phyloP scores from a whole-genome alignment of 2,113 vertebrate species.

The Talpa occidentalis region DNA sequence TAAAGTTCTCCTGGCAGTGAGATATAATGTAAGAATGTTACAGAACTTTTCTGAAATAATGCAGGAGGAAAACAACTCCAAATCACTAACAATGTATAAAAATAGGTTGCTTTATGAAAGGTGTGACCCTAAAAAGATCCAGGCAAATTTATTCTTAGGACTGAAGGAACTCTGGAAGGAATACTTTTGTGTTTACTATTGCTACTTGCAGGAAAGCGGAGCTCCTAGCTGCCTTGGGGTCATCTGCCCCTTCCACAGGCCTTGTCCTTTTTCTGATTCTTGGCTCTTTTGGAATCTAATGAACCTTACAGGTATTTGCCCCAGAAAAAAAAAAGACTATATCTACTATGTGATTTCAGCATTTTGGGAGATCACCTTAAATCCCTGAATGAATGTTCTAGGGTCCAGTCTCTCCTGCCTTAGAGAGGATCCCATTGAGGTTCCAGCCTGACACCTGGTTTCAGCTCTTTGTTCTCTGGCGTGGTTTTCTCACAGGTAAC shows the following conservation, averaged over 20 bases:
- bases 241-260: not conserved
- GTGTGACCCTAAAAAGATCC: not conserved
- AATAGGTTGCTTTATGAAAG: not conserved
- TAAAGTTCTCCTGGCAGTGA: not conserved
- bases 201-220: too few relatives aligned
- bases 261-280: not conserved
- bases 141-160: rapidly evolving
- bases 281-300: not conserved
- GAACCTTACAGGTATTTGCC: not conserved
- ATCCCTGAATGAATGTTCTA: rapidly evolving
- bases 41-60: not conserved
- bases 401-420: rapidly evolving
- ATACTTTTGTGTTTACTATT: too few relatives aligned
- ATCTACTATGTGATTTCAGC: not conserved
- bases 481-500: rapidly evolving
- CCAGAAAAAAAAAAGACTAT: not conserved
- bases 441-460: not conserved
- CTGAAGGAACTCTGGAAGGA: not conserved
- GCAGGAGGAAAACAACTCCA: not conserved
- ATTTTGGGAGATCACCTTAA: not conserved
- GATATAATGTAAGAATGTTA: not conserved
- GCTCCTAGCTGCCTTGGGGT: rapidly evolving
- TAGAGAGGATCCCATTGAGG: rapidly evolving
- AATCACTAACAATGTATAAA: rapidly evolving
- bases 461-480: too few relatives aligned